phyloP scores from a whole-genome alignment of 2,888 invertebrate species.

The Phania funesta region DNA sequence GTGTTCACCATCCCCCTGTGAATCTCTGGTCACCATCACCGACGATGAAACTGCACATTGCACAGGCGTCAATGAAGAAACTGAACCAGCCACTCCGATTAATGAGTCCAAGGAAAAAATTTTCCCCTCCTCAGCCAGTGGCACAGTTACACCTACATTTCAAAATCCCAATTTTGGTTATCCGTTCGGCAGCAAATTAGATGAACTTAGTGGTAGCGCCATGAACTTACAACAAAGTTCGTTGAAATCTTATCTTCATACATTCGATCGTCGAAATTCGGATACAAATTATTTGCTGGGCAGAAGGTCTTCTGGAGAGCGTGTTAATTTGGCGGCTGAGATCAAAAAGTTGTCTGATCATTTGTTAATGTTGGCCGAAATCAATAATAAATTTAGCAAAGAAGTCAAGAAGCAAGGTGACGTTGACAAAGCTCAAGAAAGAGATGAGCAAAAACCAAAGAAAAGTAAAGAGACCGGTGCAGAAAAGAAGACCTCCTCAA shows the following conservation, averaged over 20 bases:
- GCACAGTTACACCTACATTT: slow-evolving; percentile 74
- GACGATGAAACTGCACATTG: slow-evolving; percentile 81
- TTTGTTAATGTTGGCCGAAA: slow-evolving; percentile 86
- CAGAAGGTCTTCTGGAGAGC: slow-evolving; percentile 83
- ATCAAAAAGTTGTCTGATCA: slow-evolving; percentile 91
- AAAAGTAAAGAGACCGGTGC: slow-evolving; percentile 40
- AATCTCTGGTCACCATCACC: slow-evolving; percentile 86
- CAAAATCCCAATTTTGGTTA: slow-evolving; percentile 50
- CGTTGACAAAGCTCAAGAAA: not conserved
- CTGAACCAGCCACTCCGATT: slow-evolving; percentile 74
- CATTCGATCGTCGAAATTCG: slow-evolving; percentile 88
- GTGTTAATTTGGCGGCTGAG: slow-evolving; percentile 89
- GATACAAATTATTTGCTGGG: slow-evolving; percentile 87
- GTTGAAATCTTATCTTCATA: slow-evolving; percentile 80
- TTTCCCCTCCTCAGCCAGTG: slow-evolving; percentile 70
- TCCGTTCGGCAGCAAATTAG: slow-evolving; percentile 73
- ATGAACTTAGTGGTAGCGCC: slow-evolving; percentile 73
- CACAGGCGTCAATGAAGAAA: slow-evolving; percentile 60
- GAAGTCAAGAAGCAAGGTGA: slow-evolving; percentile 49
- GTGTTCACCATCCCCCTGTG: slow-evolving; percentile 90
- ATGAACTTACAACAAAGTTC: slow-evolving; percentile 73
- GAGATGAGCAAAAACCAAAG: slow-evolving; percentile 10
- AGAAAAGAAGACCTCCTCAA: slow-evolving; percentile 31
- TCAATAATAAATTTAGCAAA: slow-evolving; percentile 81
- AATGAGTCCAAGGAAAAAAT: slow-evolving; percentile 79